Percentiles rank a stretch among this genome's conserved stretches.
These are phyloP conservation scores for Hydroisotoma schaefferi DNA, from an alignment of 2,888 invertebrate genomes.

Conservation along the genomic window DNA sequence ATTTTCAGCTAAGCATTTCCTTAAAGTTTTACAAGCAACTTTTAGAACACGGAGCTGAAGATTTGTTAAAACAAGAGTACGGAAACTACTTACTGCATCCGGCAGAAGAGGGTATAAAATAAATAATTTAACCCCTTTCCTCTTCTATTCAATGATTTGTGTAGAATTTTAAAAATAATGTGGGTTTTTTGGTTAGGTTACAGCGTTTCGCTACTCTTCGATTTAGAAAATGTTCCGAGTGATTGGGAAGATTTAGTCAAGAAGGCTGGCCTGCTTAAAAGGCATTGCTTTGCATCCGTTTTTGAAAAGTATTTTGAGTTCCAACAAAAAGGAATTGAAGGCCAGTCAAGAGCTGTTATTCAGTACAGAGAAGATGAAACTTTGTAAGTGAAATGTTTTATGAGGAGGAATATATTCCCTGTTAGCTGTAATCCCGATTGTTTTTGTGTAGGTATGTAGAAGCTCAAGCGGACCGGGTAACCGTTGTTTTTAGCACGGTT, in stretches of 20 bases:
- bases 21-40: constrained; percentile 98
- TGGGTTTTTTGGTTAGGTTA: constrained; percentile 63
- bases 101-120: constrained; percentile 74
- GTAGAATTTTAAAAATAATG: background rate
- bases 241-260: constrained; percentile 86
- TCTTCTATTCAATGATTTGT: background rate
- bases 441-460: constrained; percentile 78
- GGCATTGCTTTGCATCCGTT: constrained; percentile 98
- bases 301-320: constrained; percentile 99
- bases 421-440: background rate
- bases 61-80: constrained; percentile 89
- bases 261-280: constrained; percentile 88
- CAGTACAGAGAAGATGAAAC: constrained; percentile 99
- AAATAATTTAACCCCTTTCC: constrained; percentile 7
- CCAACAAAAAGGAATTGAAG: constrained; percentile 87
- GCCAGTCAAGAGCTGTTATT: constrained; percentile 92
- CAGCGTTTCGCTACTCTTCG: constrained; percentile 88
- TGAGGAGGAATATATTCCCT: background rate
- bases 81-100: constrained; percentile 70
- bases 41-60: constrained; percentile 96
- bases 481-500: constrained; percentile 97
- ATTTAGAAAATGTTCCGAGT: constrained; percentile 85
- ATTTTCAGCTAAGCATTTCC: constrained; percentile 84
- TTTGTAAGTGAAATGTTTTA: constrained; percentile 65
- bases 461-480: constrained; percentile 96